A percentile compares a stretch with the other conserved stretches of the same genome.
Conservation (phyloP, 2,888 invertebrate genomes). For the Monoplex corrugatus region DNA sequence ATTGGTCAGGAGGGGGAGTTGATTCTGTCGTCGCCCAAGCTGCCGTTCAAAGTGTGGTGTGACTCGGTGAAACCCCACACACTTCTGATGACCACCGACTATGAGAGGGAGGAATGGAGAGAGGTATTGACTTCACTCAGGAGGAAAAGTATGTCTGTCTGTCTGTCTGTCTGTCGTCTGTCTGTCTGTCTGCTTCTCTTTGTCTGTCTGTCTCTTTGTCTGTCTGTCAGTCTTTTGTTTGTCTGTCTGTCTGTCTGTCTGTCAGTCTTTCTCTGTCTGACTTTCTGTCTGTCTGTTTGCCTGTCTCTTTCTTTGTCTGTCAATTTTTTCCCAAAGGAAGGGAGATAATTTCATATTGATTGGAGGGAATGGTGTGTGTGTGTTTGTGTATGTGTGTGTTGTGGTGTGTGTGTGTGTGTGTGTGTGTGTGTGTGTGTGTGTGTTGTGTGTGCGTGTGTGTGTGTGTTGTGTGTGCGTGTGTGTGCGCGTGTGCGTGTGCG, state of each 20-base stretch:
- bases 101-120: slow-evolving; percentile 96
- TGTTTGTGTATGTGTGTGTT: too few relatives aligned
- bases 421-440: not conserved
- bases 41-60: slow-evolving; percentile 91
- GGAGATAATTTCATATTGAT: too few relatives aligned
- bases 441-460: not conserved
- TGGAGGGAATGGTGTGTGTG: too few relatives aligned
- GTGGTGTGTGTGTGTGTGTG: not conserved
- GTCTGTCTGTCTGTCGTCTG: not conserved
- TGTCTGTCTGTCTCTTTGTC: not conserved
- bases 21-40: slow-evolving; percentile 93
- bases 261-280: not conserved
- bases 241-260: not conserved
- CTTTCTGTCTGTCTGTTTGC: too few relatives aligned
- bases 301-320: not conserved
- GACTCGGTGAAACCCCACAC: slow-evolving; percentile 82
- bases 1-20: slow-evolving; percentile 89
- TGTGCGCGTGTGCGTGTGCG: not conserved
- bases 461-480: slow-evolving; percentile 11
- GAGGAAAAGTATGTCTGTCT: slow-evolving; percentile 56
- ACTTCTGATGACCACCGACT: slow-evolving; percentile 96
- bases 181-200: not conserved
- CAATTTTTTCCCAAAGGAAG: slow-evolving; percentile 23
- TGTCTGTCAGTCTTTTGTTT: not conserved
- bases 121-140: slow-evolving; percentile 90